Base-by-base conservation (phyloP, 2,113 vertebrate species). In the Pterocles orientalis region DNA sequence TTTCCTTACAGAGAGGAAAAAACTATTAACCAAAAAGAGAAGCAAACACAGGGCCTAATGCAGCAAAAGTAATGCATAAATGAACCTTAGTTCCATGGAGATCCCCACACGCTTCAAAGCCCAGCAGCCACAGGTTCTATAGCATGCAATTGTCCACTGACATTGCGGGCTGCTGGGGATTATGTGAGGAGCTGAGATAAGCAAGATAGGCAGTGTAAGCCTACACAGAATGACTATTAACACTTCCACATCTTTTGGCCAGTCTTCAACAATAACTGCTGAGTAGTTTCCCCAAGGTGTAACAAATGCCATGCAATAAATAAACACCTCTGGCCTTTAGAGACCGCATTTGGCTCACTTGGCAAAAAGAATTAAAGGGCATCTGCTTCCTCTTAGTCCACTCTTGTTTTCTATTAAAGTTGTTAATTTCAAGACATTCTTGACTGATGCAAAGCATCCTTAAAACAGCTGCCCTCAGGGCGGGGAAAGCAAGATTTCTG, bases 1-100 rank as follows among this genome's bases (percentile, higher is more conserved):
- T 78, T 76, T 95, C 45, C 84, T 95, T 66, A 81, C 47, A 89
- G 88, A 73, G 41, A 88, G 82, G 84, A 97, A 73, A 12, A 75
- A 51, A 78, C 43, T 73, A 88, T 66, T 62, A 62, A 58, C 33
- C 81, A 78, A 70, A 85, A 92, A 43, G 12, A 12, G 77, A 94
- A 70, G 31, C 47, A 91, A 92, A 75, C 12, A 39, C 41, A 50
- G 43, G 23, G 26, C 29, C 53, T 28, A 88, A 57, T 28, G 14
- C 47, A 82, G 51, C 18, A 92, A 77, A 88, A 57, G 29, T 12
- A 84, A 75, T 5, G 21, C 5, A 26, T 19, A 77, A 94, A 85
- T 26, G 34, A 91, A 73, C 10, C 12, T 80, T 41, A 43, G 43
- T 47, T 84, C 23, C 54, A 70, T 24, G 41, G 16, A 13, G 48